phyloP scores from a whole-genome alignment of 2,797 vertebrate genomes.

The Oryzias sinensis region DNA sequence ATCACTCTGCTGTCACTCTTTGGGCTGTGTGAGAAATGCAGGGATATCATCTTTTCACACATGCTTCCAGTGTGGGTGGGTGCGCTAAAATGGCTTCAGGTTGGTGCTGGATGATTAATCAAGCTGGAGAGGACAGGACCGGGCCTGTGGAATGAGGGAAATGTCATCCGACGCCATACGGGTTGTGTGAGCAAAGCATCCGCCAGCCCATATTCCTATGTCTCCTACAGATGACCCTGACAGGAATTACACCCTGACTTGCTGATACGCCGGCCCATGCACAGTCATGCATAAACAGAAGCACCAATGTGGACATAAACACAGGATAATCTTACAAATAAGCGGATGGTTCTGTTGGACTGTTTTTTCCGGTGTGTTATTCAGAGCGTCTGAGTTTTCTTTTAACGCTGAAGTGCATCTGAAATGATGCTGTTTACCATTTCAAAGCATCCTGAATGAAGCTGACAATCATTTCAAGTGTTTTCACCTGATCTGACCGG shows the following conservation, averaged over 20 bases:
- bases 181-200: constrained; percentile 61
- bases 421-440: constrained; percentile 69
- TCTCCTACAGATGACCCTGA: constrained; percentile 40
- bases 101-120: constrained; percentile 59
- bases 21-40: constrained; percentile 54
- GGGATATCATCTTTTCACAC: constrained; percentile 57
- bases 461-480: constrained; percentile 72
- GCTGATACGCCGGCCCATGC: constrained; percentile 6
- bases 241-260: constrained; percentile 35
- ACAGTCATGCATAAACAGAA: not conserved
- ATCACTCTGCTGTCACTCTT: constrained; percentile 47
- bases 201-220: constrained; percentile 58
- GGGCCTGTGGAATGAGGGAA: constrained; percentile 66
- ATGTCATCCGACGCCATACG: constrained; percentile 69
- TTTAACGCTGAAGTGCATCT: constrained; percentile 44
- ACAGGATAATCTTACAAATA: constrained; percentile 1
- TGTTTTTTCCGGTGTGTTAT: constrained; percentile 3
- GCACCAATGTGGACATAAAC: not conserved
- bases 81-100: constrained; percentile 53
- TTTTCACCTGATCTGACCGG: constrained; percentile 58
- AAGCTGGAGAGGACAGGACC: constrained; percentile 61
- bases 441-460: constrained; percentile 75
- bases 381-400: constrained; percentile 19
- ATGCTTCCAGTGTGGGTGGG: constrained; percentile 60
- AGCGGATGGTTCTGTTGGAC: constrained; percentile 1